Base-by-base conservation (phyloP, 2,888 invertebrate genomes). In the Plagodis dolabraria region DNA sequence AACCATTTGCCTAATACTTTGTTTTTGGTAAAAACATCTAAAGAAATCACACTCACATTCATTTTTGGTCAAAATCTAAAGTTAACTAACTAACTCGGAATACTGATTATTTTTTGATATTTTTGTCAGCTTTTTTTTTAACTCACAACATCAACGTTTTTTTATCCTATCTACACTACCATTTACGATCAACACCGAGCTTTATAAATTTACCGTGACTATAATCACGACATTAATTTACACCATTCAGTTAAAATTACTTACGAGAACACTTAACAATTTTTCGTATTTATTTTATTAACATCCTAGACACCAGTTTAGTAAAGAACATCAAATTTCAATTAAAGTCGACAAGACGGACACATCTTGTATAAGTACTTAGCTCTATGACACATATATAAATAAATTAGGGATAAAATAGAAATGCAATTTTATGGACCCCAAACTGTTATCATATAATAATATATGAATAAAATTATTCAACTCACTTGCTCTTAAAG, bases 401-500 rank as follows among this genome's bases (percentile, higher is more conserved):
- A 35, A 5, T 50, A 8, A 50, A 60, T 10, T 22, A 22, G 22
- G 22, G 22, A 22, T 22, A n/a, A n/a, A n/a, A n/a, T n/a, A 22
- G 22, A 75, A 72, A 75, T 76, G 76, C 76, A 64, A 60, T 64
- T 61, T 49, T 7, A 50, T 76, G 76, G 76, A 76, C 22, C 76
- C 75, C 75, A 57, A 52, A 50, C 46, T 38, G 40, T 53, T 33
- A 34, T 7, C 5, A 22, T 22, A 2, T 7, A 8, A 4, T 4
- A 4, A 38, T 38, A 38, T 8, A 38, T 38, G 5, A 38, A 38
- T 38, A 8, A 8, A 38, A 38, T 38, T n/a, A 5, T 38, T 22
- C 4, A 22, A 22, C 22, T 2, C 22, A 22, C n/a, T n/a, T n/a
- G n/a, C n/a, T n/a, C n/a, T n/a, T n/a, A n/a, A n/a, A 22, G 22